These are phyloP conservation scores for Zoanthus gigantus DNA, from an alignment of 92 coral and sea anemone species.

Conservation along the genomic window DNA sequence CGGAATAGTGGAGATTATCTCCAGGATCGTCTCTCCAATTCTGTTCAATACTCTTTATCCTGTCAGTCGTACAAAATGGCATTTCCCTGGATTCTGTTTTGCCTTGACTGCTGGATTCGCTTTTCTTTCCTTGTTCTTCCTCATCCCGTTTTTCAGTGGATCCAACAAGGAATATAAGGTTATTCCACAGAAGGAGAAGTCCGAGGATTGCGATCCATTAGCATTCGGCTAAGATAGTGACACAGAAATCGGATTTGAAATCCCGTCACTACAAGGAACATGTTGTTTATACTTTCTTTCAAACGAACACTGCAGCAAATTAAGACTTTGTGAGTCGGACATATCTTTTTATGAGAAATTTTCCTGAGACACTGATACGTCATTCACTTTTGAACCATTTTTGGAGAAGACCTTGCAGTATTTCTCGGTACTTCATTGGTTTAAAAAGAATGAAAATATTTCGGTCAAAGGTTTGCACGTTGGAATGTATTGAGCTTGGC, in stretches of 20 bases:
- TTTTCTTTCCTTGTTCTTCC: slow-evolving; percentile 38
- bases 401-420: too few relatives aligned
- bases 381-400: too few relatives aligned
- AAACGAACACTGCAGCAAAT: too few relatives aligned
- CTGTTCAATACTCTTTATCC: slow-evolving; percentile 63
- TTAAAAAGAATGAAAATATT: too few relatives aligned
- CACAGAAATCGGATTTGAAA: not conserved
- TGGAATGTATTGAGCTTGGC: too few relatives aligned
- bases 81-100: slow-evolving; percentile 59
- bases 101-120: slow-evolving; percentile 61
- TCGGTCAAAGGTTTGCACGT: too few relatives aligned
- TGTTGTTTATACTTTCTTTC: too few relatives aligned
- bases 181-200: not conserved
- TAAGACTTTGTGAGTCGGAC: too few relatives aligned
- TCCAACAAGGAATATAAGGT: not conserved
- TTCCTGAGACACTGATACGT: too few relatives aligned
- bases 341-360: too few relatives aligned
- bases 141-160: slow-evolving; percentile 22
- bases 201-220: slow-evolving; percentile 20
- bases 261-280: not conserved
- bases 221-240: not conserved
- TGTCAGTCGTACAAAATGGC: slow-evolving; percentile 45
- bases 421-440: too few relatives aligned
- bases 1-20: slow-evolving; percentile 48
- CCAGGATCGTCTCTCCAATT: slow-evolving; percentile 59